phyloP scores from a whole-genome alignment of 2,113 vertebrate species.

The Phalacrocorax carbo region DNA sequence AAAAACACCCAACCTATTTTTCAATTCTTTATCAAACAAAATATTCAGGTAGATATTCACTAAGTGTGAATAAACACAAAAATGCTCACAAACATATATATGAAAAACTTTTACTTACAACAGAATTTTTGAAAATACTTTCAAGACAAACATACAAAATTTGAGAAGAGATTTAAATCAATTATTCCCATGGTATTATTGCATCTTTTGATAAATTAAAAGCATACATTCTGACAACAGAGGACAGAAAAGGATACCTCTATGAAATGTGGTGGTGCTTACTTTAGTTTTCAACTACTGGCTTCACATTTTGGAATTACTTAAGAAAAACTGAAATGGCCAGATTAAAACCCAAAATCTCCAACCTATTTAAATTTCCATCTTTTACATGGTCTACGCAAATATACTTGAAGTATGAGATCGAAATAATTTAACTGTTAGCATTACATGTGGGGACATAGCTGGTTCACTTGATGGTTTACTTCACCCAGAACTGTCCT shows the following conservation, averaged over 20 bases:
- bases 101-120: constrained; percentile 24
- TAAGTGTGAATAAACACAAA: neutral
- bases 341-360: neutral
- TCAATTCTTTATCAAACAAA: neutral
- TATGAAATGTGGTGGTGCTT: neutral
- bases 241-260: neutral
- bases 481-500: neutral
- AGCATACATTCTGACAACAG: neutral
- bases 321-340: neutral
- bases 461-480: neutral
- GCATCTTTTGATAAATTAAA: constrained; percentile 5
- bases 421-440: neutral
- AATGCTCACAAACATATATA: constrained; percentile 18
- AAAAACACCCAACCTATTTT: neutral
- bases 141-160: neutral
- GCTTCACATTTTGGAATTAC: neutral
- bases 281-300: neutral
- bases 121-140: constrained; percentile 39
- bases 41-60: neutral
- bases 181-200: neutral
- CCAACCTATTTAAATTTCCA: neutral
- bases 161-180: neutral
- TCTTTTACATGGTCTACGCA: neutral
- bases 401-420: neutral
- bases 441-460: neutral